Evolutionary conservation across 2,797 vertebrate species (phyloP).

Genomic region (Agapornis canus): DNA sequence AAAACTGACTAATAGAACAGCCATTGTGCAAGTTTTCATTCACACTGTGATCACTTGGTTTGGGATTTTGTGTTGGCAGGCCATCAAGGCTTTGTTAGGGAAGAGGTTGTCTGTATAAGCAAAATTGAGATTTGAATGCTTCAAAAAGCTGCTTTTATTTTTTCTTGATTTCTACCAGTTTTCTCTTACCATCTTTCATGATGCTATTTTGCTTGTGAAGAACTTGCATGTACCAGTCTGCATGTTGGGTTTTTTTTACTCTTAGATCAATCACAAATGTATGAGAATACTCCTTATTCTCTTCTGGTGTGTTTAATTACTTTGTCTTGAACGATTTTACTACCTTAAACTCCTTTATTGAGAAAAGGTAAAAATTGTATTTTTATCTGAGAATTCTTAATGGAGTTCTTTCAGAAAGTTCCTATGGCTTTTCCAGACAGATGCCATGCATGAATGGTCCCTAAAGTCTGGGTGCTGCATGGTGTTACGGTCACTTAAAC

Average conservation of each 20-base stretch:
- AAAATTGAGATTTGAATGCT: background rate
- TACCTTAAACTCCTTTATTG: background rate
- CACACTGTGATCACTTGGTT: background rate
- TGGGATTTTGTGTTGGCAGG: background rate
- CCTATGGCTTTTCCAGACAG: background rate
- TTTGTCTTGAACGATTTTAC: background rate
- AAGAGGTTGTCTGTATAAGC: background rate
- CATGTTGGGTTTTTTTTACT: background rate
- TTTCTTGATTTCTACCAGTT: background rate
- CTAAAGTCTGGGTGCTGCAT: background rate
- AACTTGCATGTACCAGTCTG: slow-evolving; percentile 15
- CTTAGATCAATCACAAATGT: background rate
- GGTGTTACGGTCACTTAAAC: background rate
- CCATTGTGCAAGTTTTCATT: background rate
- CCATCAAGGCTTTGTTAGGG: background rate
- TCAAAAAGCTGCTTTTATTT: slow-evolving; percentile 55
- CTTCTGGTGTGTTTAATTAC: background rate
- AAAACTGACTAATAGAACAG: background rate
- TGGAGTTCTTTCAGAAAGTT: background rate
- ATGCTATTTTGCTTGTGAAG: background rate
- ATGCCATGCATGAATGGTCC: background rate
- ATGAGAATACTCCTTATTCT: background rate
- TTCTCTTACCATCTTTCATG: background rate
- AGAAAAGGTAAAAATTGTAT: background rate
- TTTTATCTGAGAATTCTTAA: background rate